Evolutionary conservation across 2,113 vertebrate species (phyloP).

Genomic region (Anas platyrhynchos): DNA sequence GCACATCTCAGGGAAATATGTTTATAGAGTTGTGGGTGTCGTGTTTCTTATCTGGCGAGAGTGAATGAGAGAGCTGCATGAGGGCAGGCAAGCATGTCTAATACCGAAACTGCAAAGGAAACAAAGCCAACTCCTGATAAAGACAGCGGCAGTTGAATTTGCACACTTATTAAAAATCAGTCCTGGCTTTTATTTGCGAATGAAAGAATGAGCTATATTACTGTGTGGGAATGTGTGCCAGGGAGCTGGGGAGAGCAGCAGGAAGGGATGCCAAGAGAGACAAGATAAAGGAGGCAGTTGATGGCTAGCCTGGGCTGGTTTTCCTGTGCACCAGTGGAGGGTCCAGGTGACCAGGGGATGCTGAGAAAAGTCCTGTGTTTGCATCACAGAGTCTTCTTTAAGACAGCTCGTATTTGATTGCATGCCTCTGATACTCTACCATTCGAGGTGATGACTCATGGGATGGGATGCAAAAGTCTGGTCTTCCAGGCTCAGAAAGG

Average conservation of each 20-base stretch:
- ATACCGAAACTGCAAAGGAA: neutral
- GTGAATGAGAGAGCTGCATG: neutral
- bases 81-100: neutral
- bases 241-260: neutral
- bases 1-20: neutral
- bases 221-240: neutral
- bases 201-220: neutral
- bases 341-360: accelerated
- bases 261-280: neutral
- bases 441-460: neutral
- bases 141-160: neutral
- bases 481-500: neutral
- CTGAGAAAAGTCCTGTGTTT: neutral
- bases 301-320: neutral
- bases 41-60: neutral
- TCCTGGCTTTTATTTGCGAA: neutral
- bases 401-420: neutral
- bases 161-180: neutral
- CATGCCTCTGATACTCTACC: neutral
- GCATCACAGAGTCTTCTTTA: neutral
- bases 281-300: neutral
- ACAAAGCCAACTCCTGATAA: neutral
- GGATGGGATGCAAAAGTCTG: neutral
- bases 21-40: neutral
- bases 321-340: accelerated